Evolutionary conservation across 1,140 invertebrate species (phyloP), one percentile per base, ranked within the genome.

Genomic region (Penaeus indicus): DNA sequence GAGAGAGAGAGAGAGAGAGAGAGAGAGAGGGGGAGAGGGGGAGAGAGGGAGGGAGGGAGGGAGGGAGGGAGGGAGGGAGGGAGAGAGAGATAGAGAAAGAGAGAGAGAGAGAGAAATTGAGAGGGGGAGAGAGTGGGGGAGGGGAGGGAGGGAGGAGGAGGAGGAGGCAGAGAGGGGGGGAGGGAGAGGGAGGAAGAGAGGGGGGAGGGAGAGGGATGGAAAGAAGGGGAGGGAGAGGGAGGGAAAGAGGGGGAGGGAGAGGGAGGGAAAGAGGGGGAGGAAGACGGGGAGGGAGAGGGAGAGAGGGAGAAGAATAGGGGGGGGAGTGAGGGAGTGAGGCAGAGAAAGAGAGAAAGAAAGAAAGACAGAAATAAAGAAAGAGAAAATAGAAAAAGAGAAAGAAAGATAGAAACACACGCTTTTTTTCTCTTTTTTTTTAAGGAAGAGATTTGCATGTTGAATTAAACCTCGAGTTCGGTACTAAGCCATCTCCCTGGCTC

Each of bases 141-240:
- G 38, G 2, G 8, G 25, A 67, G 81, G 0, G 80, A 75, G 3
- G 42, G 11, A 69, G 81, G 61, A 83, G 42, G 81, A 27, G n/a
- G 67, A n/a, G 42, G 18, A 22, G 8, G 80, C 13, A 10, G 4
- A 11, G 80, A 0, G 16, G 11, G 18, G 11, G 22, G 1, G 27
- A 5, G 22, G 10, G 22, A 22, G 25, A 62, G 4, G 54, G 5
- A 5, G 19, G 42, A 19, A 18, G 19, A 2, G 19, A 11, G 10
- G 22, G 4, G 62, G 32, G 60, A 62, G 16, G 1, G 21, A 32
- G 60, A 63, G 60, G 32, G 80, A 83, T 13, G 19, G 32, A 62
- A 21, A 83, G 60, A 32, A 32, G 32, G 80, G 60, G 80, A 62
- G 62, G 32, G 60, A 83, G 80, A 27, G 62, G 18, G 80, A 27